These are phyloP conservation scores for Chloroceryle amazona DNA, from an alignment of 2,797 vertebrate genomes.

Conservation along the genomic window DNA sequence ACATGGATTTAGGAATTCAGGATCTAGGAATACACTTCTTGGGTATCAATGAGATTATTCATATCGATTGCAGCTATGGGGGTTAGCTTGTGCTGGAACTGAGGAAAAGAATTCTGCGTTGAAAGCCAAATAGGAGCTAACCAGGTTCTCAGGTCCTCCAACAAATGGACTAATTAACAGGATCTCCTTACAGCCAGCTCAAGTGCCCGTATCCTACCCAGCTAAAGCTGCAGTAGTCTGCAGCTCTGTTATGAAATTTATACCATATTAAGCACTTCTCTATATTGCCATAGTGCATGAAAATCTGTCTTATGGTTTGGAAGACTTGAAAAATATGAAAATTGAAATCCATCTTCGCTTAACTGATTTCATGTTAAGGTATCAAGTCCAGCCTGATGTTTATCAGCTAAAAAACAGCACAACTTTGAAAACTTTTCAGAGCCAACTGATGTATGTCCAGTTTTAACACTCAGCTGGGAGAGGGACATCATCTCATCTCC, in stretches of 20 bases:
- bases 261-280: neutral
- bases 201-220: rapidly evolving
- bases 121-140: neutral
- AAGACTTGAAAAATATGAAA: neutral
- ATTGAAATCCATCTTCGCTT: neutral
- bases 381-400: neutral
- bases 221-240: neutral
- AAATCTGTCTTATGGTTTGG: neutral
- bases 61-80: rapidly evolving
- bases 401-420: neutral
- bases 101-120: neutral
- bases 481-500: neutral
- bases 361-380: neutral
- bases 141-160: rapidly evolving
- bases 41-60: rapidly evolving
- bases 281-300: too few relatives aligned
- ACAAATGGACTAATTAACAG: neutral
- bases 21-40: neutral
- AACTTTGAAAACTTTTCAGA: neutral
- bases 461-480: neutral
- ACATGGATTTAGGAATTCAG: neutral
- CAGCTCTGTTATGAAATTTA: neutral
- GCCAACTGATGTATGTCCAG: neutral
- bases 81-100: rapidly evolving
- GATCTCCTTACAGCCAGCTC: neutral